Percentiles rank a stretch among this genome's conserved stretches.
Conservation (phyloP, 2,888 invertebrate species). For the Drosophila atroscutellata region DNA sequence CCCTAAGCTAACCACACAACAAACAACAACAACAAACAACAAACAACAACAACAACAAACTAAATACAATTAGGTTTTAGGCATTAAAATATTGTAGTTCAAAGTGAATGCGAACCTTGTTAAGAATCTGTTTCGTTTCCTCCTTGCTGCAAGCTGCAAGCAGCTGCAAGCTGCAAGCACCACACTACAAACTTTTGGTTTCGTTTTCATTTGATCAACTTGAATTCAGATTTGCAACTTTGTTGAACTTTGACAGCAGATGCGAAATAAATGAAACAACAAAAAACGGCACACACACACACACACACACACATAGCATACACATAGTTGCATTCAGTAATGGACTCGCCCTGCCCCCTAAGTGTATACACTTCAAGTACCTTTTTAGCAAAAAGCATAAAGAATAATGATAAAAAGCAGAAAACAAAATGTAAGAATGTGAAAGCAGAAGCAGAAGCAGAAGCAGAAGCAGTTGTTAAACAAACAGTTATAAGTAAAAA, state of each 20-base stretch:
- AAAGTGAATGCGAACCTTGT: conserved; percentile 25
- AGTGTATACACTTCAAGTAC: conserved; percentile 82
- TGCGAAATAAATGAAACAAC: background rate
- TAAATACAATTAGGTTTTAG: conserved; percentile 44
- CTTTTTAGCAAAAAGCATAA: conserved; percentile 72
- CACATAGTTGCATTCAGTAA: conserved; percentile 12
- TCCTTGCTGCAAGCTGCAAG: conserved; percentile 14
- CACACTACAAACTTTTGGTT: conserved; percentile 1
- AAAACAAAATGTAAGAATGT: conserved; percentile 24
- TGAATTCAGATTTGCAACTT: conserved; percentile 3
- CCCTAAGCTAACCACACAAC: conserved; percentile 35
- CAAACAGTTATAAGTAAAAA: conserved; percentile 15
- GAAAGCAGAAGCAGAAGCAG: conserved; percentile 31
- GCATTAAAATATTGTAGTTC: conserved; percentile 38
- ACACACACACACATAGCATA: conserved; percentile 19
- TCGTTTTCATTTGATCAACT: background rate
- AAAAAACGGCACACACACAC: conserved; percentile 30
- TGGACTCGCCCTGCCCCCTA: conserved; percentile 37
- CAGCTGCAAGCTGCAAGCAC: conserved; percentile 25
- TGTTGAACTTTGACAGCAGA: conserved; percentile 22
- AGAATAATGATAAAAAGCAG: conserved; percentile 35
- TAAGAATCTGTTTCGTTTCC: conserved; percentile 32
- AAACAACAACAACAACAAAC: conserved; percentile 26
- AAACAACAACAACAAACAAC: background rate
- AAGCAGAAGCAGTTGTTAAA: conserved; percentile 50